Base-by-base conservation (phyloP, 2,888 invertebrate genomes). In the Pyrocoelia pectoralis region DNA sequence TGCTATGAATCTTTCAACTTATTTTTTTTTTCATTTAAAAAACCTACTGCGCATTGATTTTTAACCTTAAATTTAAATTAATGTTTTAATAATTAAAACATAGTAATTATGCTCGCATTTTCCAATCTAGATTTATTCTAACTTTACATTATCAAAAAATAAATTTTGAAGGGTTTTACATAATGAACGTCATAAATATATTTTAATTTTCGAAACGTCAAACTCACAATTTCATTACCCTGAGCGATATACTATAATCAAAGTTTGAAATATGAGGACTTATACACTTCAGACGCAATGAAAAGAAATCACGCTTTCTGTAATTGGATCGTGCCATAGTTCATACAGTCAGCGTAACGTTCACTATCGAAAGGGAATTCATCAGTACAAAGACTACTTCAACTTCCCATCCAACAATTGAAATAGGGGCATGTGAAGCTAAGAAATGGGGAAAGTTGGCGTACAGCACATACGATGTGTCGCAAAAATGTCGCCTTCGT, bases 1-100 rank as follows among this genome's bases (percentile, higher is more conserved):
- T 33, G 62, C 57, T 62, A 57, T 62, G 62, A 62, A 62, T 62
- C 62, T 62, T 57, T 57, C 40, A 57, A 46, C 3, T 46, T 46
- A 17, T 46, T 12, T 43, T 15, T 38, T 38, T 9, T 12, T 24
- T 24, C 24, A 24, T 24, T 24, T 33, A 33, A 33, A 24, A 24
- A 33, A 33, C 9, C 33, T 33, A n/a, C 33, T 8, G n/a, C 10
- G n/a, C n/a, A 33, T 33, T 24, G 24, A 24, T 24, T 24, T 24
- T 24, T 24, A 6, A 24, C 24, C 24, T 24, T 24, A 33, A 8
- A 33, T 33, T 33, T 33, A 33, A 33, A 33, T 33, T 33, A 33
- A 33, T n/a, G 33, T n/a, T 33, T n/a, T 10, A 33, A 10, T 10
- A 33, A 10, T 33, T 10, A 33, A 33, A 8, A 33, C 3, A 2